These are phyloP conservation scores for Dynastes hyllus DNA, from an alignment of 2,888 invertebrate species.

Conservation along the genomic window DNA sequence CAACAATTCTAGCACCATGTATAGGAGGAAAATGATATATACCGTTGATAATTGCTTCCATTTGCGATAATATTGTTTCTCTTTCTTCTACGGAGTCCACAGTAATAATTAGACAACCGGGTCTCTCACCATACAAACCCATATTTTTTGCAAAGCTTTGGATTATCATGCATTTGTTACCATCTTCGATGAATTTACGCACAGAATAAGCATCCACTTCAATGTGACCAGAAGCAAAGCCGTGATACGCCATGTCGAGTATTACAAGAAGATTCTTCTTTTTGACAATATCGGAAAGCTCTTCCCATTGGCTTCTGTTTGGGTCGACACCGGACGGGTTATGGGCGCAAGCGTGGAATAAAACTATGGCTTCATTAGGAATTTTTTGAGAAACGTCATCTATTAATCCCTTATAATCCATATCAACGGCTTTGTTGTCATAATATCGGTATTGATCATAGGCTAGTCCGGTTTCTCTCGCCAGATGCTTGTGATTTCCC, in stretches of 20 bases:
- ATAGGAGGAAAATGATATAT: conserved; percentile 98
- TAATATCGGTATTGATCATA: conserved; percentile 80
- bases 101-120: conserved; percentile 89
- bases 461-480: conserved; percentile 76
- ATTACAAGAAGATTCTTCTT: conserved; percentile 88
- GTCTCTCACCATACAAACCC: conserved; percentile 93
- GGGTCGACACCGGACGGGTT: conserved; percentile 98
- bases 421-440: conserved; percentile 78
- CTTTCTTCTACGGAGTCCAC: conserved; percentile 86
- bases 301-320: conserved; percentile 89
- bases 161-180: conserved; percentile 88
- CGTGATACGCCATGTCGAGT: conserved; percentile 99
- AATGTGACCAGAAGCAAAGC: conserved; percentile 92
- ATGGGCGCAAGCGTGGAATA: conserved; percentile 98
- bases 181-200: conserved; percentile 84
- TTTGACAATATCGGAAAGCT: conserved; percentile 88
- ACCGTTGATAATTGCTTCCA: conserved; percentile 95
- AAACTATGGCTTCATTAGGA: conserved; percentile 90
- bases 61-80: conserved; percentile 89
- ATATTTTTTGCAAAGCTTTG: conserved; percentile 99
- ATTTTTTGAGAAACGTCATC: conserved; percentile 86
- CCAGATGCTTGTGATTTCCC: conserved; percentile 81
- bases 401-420: conserved; percentile 78
- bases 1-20: conserved; percentile 92
- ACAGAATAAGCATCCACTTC: conserved; percentile 90